Conservation (phyloP, 2,113 vertebrate species). For the Pituophis catenifer region DNA sequence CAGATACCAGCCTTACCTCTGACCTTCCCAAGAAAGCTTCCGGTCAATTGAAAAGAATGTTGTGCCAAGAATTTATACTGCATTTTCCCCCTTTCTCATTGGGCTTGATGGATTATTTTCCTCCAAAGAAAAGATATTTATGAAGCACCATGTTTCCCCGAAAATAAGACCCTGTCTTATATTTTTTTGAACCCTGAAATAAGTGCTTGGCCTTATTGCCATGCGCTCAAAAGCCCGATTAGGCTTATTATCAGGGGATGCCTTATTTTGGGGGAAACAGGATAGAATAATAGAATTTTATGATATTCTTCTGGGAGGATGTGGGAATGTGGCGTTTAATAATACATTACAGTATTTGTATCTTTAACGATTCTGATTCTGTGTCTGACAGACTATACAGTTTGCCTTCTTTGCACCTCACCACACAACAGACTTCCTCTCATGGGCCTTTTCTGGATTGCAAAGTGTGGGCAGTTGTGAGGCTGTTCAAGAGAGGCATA, state of each 20-base stretch:
- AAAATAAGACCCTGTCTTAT: no score
- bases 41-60: neutral
- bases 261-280: no score
- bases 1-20: neutral
- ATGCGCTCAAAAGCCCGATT: no score
- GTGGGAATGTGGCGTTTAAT: neutral
- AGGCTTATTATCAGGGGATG: no score
- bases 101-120: neutral
- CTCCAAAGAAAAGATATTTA: neutral
- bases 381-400: neutral
- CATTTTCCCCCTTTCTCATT: neutral
- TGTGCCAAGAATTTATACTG: neutral
- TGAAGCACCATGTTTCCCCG: neutral
- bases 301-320: neutral
- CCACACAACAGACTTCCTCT: neutral
- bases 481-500: neutral
- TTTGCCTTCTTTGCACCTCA: neutral
- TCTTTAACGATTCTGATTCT: neutral
- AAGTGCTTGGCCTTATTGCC: no score
- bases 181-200: no score
- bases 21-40: neutral
- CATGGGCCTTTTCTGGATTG: neutral
- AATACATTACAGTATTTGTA: neutral
- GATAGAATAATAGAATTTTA: neutral
- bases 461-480: neutral